Evolutionary conservation across 2,888 invertebrate species (phyloP).

Genomic region (Fragum whitleyi): DNA sequence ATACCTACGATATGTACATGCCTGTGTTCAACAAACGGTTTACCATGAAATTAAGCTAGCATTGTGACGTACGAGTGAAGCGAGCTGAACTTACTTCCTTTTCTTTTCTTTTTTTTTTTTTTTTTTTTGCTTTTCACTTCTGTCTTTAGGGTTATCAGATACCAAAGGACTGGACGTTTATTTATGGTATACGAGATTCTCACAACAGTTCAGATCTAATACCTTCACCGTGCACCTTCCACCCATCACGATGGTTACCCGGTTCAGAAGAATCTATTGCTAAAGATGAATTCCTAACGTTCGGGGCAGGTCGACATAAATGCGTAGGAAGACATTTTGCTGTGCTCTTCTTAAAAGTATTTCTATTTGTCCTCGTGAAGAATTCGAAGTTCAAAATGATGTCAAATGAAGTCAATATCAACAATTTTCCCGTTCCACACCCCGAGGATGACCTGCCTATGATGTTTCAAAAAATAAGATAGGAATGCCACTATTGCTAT

Average conservation of each 20-base stretch:
- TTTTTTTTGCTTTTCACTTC: too few species aligned
- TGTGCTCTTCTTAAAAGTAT: conserved; percentile 75
- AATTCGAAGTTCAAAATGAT: conserved; percentile 72
- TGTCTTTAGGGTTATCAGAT: conserved; percentile 82
- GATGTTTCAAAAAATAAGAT: conserved; percentile 51
- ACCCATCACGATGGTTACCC: conserved; percentile 78
- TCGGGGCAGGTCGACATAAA: conserved; percentile 78
- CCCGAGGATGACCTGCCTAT: conserved; percentile 64
- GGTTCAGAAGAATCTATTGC: conserved; percentile 24
- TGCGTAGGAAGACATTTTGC: conserved; percentile 82
- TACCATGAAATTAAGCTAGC: too few species aligned
- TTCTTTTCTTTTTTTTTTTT: too few species aligned
- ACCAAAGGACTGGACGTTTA: conserved; percentile 80
- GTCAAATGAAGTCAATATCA: conserved; percentile 69
- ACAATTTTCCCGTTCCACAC: conserved; percentile 75
- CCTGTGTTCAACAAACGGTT: too few species aligned
- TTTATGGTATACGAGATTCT: conserved; percentile 81
- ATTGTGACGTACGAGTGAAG: too few species aligned
- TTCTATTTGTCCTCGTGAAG: conserved; percentile 75
- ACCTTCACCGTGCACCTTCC: conserved; percentile 67
- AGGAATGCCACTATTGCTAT: too few species aligned
- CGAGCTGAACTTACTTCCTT: too few species aligned
- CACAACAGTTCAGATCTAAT: conserved; percentile 74
- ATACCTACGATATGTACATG: too few species aligned
- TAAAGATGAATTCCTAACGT: conserved; percentile 74